Evolutionary conservation across 2,888 invertebrate species (phyloP).

Genomic region (Pseudoips prasinana): DNA sequence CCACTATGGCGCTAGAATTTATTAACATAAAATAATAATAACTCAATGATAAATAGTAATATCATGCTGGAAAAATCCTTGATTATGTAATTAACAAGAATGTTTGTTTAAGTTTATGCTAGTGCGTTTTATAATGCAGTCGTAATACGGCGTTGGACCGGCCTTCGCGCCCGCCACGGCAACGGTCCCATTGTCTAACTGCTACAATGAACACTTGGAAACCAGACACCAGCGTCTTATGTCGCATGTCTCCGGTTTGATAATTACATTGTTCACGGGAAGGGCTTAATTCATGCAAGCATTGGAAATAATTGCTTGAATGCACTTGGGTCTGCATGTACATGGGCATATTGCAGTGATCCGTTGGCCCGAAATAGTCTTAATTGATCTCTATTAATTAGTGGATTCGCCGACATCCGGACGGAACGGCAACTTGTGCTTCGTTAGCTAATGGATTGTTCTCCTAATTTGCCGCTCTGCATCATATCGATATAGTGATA

Average conservation of each 20-base stretch:
- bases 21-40: slow-evolving; percentile 19
- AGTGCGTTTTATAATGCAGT: slow-evolving; percentile 56
- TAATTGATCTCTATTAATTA: slow-evolving; percentile 44
- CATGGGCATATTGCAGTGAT: slow-evolving; percentile 1
- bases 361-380: slow-evolving; percentile 19
- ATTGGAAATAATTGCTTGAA: slow-evolving; percentile 14
- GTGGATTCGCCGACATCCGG: slow-evolving; percentile 43
- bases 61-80: slow-evolving; percentile 19
- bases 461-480: slow-evolving; percentile 26
- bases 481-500: slow-evolving; percentile 9
- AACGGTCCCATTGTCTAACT: slow-evolving; percentile 65
- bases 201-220: slow-evolving; percentile 73
- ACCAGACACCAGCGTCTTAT: slow-evolving; percentile 70
- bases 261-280: slow-evolving; percentile 52
- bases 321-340: slow-evolving; percentile 12
- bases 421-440: slow-evolving; percentile 39
- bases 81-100: slow-evolving; percentile 34
- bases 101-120: slow-evolving; percentile 42
- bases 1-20: slow-evolving; percentile 20
- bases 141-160: slow-evolving; percentile 69
- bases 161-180: slow-evolving; percentile 79
- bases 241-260: slow-evolving; percentile 56
- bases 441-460: slow-evolving; percentile 46
- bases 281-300: slow-evolving; percentile 36
- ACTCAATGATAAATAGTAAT: slow-evolving; percentile 7